A percentile compares a stretch with the other conserved stretches of the same genome.
phyloP scores from a whole-genome alignment of 2,113 vertebrate species.

The Phoenicopterus ruber region DNA sequence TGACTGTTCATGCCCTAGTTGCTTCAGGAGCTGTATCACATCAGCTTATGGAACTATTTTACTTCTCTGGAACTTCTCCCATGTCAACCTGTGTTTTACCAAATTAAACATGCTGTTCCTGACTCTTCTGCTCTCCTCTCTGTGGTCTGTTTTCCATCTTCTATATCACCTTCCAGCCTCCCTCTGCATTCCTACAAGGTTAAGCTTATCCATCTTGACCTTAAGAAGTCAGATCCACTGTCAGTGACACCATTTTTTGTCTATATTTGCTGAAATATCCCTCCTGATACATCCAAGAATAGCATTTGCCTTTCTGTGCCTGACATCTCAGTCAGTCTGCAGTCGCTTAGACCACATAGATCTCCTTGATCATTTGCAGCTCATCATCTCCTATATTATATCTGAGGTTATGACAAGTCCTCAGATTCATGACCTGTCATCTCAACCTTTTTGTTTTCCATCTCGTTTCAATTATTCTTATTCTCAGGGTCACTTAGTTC shows the following conservation, averaged over 20 bases:
- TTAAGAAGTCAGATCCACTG: neutral
- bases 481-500: slow-evolving; percentile 6
- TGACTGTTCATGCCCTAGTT: neutral
- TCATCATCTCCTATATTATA: neutral
- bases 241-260: neutral
- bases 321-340: neutral
- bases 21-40: neutral
- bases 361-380: neutral
- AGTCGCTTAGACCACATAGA: neutral
- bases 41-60: neutral
- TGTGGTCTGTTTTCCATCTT: neutral
- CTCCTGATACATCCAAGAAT: neutral
- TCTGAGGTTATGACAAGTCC: neutral
- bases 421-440: neutral
- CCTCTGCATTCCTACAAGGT: neutral
- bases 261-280: neutral
- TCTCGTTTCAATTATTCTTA: neutral
- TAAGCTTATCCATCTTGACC: neutral
- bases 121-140: neutral
- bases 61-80: neutral
- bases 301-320: neutral
- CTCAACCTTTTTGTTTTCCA: neutral
- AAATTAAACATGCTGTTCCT: neutral
- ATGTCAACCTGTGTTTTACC: neutral
- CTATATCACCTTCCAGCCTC: neutral